Conservation (phyloP, 1,140 invertebrate genomes). For the Scylla paramamosain region DNA sequence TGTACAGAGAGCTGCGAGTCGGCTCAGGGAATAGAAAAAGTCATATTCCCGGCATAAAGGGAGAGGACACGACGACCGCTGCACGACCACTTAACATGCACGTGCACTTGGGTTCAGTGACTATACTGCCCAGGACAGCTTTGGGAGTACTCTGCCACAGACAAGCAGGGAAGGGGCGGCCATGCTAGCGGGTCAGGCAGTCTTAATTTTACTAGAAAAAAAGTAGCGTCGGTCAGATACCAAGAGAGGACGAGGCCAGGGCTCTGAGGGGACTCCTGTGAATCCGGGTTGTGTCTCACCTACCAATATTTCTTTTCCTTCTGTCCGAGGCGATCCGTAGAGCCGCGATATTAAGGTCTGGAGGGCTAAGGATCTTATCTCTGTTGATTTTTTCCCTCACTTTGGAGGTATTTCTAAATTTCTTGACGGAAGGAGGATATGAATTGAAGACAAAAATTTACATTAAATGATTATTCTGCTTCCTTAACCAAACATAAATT, state of each 20-base stretch:
- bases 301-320: neutral
- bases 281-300: neutral
- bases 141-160: neutral
- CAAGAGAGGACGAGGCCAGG: neutral
- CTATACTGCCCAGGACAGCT: neutral
- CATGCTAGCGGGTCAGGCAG: neutral
- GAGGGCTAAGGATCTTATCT: neutral
- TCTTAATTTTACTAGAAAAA: neutral
- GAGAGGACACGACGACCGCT: neutral
- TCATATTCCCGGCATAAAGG: neutral
- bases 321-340: neutral
- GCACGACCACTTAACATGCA: neutral
- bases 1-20: neutral
- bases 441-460: no score
- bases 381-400: neutral
- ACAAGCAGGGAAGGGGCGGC: neutral
- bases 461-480: no score
- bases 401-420: neutral
- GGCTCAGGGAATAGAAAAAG: neutral
- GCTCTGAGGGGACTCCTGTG: neutral
- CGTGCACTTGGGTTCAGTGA: neutral
- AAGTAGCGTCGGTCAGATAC: neutral
- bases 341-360: neutral
- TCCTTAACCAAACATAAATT: no score
- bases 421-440: neutral